phyloP scores from a whole-genome alignment of 2,888 invertebrate species.

The Lamellibrachia satsuma region DNA sequence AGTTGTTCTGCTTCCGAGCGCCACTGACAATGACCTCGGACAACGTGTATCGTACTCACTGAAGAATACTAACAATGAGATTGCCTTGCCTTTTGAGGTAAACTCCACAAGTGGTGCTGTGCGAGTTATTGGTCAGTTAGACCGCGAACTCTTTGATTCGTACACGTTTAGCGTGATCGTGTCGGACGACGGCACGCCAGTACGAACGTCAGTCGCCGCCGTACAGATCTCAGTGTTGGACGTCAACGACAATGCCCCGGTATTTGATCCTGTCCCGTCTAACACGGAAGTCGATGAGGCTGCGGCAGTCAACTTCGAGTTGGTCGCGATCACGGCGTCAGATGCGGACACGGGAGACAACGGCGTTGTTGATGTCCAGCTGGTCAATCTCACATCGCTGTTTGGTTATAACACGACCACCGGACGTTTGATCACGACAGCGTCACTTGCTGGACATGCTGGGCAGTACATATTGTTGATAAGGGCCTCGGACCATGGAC shows the following conservation, averaged over 20 bases:
- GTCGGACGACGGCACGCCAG: slow-evolving; percentile 26
- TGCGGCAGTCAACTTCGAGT: slow-evolving; percentile 21
- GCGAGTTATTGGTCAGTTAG: slow-evolving; percentile 14
- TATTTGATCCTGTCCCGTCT: slow-evolving; percentile 17
- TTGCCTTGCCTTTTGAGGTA: slow-evolving; percentile 29
- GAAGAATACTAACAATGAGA: not conserved
- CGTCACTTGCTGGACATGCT: not conserved
- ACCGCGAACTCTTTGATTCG: slow-evolving; percentile 26
- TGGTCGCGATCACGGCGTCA: slow-evolving; percentile 19
- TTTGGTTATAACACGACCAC: slow-evolving; percentile 20
- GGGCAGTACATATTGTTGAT: slow-evolving; percentile 25
- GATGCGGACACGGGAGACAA: slow-evolving; percentile 30
- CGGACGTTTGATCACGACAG: slow-evolving; percentile 20
- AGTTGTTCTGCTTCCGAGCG: slow-evolving; percentile 14
- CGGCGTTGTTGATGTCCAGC: slow-evolving; percentile 18
- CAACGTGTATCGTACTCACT: slow-evolving; percentile 21
- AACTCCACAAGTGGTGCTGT: slow-evolving; percentile 24
- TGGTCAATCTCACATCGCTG: slow-evolving; percentile 20
- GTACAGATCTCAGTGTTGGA: slow-evolving; percentile 26
- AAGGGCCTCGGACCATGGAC: slow-evolving; percentile 27
- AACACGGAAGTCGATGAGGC: slow-evolving; percentile 21
- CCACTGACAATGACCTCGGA: slow-evolving; percentile 19
- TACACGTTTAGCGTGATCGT: slow-evolving; percentile 30
- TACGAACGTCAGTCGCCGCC: slow-evolving; percentile 26
- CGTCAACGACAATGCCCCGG: slow-evolving; percentile 32